These are phyloP conservation scores for Entosphenus tridentatus DNA, from an alignment of 2,113 vertebrate genomes.

Conservation along the genomic window DNA sequence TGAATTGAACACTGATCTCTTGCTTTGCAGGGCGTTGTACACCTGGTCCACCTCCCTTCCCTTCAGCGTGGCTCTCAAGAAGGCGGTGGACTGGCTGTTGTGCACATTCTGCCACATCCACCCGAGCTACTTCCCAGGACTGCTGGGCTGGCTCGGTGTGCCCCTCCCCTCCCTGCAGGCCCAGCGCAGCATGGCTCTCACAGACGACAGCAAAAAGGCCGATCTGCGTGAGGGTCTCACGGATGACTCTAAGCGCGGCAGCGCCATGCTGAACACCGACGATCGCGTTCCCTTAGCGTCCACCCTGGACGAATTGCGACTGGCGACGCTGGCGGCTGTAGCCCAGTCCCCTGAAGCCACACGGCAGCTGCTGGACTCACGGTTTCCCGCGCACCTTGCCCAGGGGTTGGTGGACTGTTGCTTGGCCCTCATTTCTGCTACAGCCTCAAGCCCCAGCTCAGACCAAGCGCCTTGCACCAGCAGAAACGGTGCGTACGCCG, in stretches of 20 bases:
- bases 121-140: constrained; percentile 76
- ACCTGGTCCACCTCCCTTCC: constrained; percentile 96
- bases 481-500: too few species aligned
- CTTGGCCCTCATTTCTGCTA: constrained; percentile 60
- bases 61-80: constrained; percentile 84
- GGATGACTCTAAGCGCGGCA: constrained; percentile 56
- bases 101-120: constrained; percentile 96
- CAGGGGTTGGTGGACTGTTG: background rate
- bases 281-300: constrained; percentile 19
- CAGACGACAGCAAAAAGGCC: constrained; percentile 90
- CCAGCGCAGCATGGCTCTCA: constrained; percentile 71
- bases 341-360: constrained; percentile 86
- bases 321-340: constrained; percentile 68
- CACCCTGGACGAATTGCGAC: constrained; percentile 57
- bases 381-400: constrained; percentile 12
- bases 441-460: background rate
- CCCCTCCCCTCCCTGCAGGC: constrained; percentile 44
- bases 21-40: constrained; percentile 43
- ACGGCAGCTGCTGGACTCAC: constrained; percentile 78
- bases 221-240: constrained; percentile 54
- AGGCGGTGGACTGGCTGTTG: constrained; percentile 86
- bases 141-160: constrained; percentile 97
- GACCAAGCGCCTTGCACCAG: too few species aligned
- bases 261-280: constrained; percentile 29
- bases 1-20: too few species aligned